Evolutionary conservation across 2,888 invertebrate species (phyloP).

Genomic region (Rotaria socialis): DNA sequence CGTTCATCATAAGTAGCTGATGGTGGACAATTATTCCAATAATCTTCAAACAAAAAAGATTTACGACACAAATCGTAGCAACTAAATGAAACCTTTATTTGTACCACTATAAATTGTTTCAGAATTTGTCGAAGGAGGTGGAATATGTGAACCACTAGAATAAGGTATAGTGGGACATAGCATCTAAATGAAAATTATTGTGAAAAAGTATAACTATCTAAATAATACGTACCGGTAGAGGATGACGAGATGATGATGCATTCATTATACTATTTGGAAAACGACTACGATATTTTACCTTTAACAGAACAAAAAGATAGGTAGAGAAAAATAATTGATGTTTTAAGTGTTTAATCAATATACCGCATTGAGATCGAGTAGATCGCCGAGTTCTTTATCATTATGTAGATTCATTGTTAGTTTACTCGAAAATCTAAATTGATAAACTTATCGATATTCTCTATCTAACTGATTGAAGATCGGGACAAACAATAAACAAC

Average conservation of each 20-base stretch:
- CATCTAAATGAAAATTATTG: not conserved
- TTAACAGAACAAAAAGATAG: not conserved
- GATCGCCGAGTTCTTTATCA: conserved; percentile 24
- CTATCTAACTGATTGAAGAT: not conserved
- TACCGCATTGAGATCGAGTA: conserved; percentile 34
- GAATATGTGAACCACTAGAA: not conserved
- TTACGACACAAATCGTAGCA: too few relatives aligned
- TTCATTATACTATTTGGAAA: not conserved
- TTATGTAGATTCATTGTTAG: conserved; percentile 12
- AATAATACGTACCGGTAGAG: not conserved
- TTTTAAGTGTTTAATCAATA: too few relatives aligned
- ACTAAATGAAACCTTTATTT: not conserved
- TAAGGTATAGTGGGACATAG: not conserved
- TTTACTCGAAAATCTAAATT: not conserved
- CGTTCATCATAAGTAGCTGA: not conserved
- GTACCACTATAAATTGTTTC: not conserved
- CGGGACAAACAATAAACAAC: not conserved
- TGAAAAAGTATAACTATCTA: not conserved
- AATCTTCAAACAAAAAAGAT: not conserved
- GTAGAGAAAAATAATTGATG: too few relatives aligned
- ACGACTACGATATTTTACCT: conserved; percentile 34
- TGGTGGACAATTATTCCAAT: not conserved
- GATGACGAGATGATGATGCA: not conserved
- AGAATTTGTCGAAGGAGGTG: not conserved
- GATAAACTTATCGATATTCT: not conserved